A percentile compares a stretch with the other conserved stretches of the same genome.
These are phyloP conservation scores for Apodemus speciosus DNA, from an alignment of 2,113 vertebrate genomes.

Conservation along the genomic window DNA sequence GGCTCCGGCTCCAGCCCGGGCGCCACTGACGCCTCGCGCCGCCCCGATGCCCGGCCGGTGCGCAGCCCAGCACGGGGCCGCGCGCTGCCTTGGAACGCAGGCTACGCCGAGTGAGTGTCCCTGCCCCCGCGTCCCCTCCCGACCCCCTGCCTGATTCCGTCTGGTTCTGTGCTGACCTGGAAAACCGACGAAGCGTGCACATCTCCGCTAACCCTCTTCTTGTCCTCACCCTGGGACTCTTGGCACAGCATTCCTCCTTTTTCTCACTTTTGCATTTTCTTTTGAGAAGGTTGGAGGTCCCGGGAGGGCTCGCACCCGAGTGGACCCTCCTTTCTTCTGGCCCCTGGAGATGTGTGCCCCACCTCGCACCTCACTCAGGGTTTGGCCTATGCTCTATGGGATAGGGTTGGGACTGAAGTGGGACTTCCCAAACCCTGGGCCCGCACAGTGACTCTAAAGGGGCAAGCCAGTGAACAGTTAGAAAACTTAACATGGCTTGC, in stretches of 20 bases:
- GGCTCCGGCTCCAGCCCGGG: constrained; percentile 59
- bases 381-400: background rate
- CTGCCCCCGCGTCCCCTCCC: too few relatives aligned
- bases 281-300: background rate
- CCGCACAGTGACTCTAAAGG: background rate
- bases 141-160: background rate
- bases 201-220: background rate
- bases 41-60: constrained; percentile 70
- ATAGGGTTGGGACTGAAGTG: background rate
- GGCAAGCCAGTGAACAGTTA: background rate
- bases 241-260: background rate
- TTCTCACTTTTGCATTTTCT: background rate
- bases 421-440: background rate
- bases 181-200: background rate
- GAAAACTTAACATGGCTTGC: background rate
- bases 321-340: background rate
- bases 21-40: constrained; percentile 23
- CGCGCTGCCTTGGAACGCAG: constrained; percentile 82
- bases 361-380: background rate
- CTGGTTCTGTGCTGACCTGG: background rate
- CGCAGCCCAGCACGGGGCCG: constrained; percentile 75
- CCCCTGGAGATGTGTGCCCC: background rate
- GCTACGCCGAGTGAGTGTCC: constrained; percentile 87
- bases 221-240: background rate
- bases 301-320: background rate